phyloP scores from a whole-genome alignment of 2,888 invertebrate genomes.

The Patella ulyssiponensis region DNA sequence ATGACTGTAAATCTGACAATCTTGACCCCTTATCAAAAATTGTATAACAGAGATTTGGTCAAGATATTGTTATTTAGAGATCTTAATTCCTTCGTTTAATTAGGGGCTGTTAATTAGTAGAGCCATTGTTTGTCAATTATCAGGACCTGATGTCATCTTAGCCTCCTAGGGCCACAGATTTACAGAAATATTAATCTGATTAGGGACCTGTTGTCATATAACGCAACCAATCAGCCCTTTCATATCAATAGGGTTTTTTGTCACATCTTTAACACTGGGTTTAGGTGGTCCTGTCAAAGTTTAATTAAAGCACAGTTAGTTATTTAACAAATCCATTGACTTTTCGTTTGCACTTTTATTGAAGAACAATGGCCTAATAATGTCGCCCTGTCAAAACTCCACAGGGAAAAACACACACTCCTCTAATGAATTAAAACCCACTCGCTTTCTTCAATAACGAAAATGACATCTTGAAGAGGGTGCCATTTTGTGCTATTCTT shows the following conservation, averaged over 20 bases:
- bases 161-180: background rate
- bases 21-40: too few species aligned
- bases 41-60: too few species aligned
- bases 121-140: too few species aligned
- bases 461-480: background rate
- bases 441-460: background rate
- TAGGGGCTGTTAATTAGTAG: too few species aligned
- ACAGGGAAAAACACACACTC: background rate
- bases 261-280: background rate
- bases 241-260: background rate
- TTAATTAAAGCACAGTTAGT: background rate
- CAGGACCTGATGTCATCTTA: background rate
- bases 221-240: too few species aligned
- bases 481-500: background rate
- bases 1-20: too few species aligned
- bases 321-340: slow-evolving; percentile 3
- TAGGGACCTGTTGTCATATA: background rate
- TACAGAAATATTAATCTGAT: background rate
- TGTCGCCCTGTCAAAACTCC: background rate
- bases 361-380: slow-evolving; percentile 1
- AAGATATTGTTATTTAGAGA: too few species aligned
- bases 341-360: background rate
- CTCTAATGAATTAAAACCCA: slow-evolving; percentile 3
- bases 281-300: slow-evolving; percentile 6
- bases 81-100: too few species aligned